phyloP scores from a whole-genome alignment of 1,140 invertebrate genomes.

The honey bee (Apis mellifera) region DNA sequence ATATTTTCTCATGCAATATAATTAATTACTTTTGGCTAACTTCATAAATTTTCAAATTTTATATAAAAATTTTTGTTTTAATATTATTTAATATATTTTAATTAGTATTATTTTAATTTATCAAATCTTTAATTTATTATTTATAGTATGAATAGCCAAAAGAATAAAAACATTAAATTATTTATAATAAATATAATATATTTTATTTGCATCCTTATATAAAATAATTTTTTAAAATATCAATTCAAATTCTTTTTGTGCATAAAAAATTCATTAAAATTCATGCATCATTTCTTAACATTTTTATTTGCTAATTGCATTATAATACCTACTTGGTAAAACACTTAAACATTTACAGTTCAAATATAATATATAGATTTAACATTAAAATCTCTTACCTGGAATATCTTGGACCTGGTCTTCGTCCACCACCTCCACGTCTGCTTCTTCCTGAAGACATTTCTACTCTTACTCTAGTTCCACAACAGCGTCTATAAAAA shows the following conservation, averaged over 20 bases:
- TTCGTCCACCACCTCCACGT: constrained; percentile 85
- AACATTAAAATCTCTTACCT: constrained; percentile 77
- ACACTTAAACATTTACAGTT: constrained; percentile 62
- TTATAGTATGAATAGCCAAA: constrained; percentile 50
- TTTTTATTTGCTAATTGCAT: constrained; percentile 53
- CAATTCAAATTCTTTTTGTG: constrained; percentile 13
- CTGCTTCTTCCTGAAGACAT: constrained; percentile 93
- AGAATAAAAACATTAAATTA: constrained; percentile 30
- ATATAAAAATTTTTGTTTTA: background rate
- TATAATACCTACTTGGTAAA: constrained; percentile 73
- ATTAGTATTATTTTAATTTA: background rate
- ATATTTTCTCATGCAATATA: constrained; percentile 49
- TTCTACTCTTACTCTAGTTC: constrained; percentile 91
- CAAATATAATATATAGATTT: constrained; percentile 65
- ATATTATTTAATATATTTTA: background rate
- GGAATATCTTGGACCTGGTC: constrained; percentile 80
- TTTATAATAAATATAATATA: constrained; percentile 6
- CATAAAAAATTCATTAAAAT: constrained; percentile 40
- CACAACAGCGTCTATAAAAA: constrained; percentile 87
- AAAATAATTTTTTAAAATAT: constrained; percentile 47
- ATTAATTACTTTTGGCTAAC: constrained; percentile 51
- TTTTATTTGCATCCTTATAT: constrained; percentile 51
- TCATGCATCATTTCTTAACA: constrained; percentile 52
- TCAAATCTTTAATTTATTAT: background rate
- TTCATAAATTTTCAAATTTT: constrained; percentile 2